These are phyloP conservation scores for Leptobrachium ailaonicum DNA, from an alignment of 2,113 vertebrate genomes.

Conservation along the genomic window DNA sequence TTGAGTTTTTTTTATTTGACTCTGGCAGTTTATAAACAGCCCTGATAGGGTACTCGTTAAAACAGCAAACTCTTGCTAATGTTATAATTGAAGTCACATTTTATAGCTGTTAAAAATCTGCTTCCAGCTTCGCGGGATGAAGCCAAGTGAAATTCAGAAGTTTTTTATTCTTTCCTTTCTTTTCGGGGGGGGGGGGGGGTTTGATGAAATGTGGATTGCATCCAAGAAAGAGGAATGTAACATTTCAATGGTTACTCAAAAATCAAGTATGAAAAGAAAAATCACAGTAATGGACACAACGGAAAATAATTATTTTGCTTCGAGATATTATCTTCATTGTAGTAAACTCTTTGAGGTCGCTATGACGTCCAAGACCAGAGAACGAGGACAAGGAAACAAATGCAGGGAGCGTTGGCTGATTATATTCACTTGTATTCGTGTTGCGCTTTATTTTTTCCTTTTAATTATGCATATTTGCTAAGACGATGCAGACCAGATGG, in stretches of 20 bases:
- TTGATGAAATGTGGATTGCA: too few species aligned
- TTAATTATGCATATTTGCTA: too few species aligned
- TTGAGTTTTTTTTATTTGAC: too few species aligned
- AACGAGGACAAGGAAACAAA: background rate
- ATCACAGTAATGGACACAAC: background rate
- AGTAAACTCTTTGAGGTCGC: slow-evolving; percentile 9
- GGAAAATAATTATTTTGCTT: slow-evolving; percentile 16
- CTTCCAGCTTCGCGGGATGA: too few species aligned
- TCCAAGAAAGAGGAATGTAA: background rate
- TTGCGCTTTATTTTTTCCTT: background rate
- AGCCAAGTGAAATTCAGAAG: too few species aligned
- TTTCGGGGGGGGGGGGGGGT: too few species aligned
- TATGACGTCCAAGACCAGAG: background rate
- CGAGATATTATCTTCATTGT: background rate
- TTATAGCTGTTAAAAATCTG: too few species aligned
- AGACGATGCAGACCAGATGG: too few species aligned
- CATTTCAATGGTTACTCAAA: slow-evolving; percentile 14
- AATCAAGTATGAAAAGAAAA: background rate
- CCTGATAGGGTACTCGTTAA: background rate
- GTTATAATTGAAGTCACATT: background rate
- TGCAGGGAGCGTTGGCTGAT: background rate
- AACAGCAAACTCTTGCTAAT: background rate
- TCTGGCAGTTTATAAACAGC: background rate
- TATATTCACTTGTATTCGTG: background rate
- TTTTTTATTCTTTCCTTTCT: too few species aligned